phyloP scores from a whole-genome alignment of 1,140 invertebrate species.

The Heterodera schachtii region DNA sequence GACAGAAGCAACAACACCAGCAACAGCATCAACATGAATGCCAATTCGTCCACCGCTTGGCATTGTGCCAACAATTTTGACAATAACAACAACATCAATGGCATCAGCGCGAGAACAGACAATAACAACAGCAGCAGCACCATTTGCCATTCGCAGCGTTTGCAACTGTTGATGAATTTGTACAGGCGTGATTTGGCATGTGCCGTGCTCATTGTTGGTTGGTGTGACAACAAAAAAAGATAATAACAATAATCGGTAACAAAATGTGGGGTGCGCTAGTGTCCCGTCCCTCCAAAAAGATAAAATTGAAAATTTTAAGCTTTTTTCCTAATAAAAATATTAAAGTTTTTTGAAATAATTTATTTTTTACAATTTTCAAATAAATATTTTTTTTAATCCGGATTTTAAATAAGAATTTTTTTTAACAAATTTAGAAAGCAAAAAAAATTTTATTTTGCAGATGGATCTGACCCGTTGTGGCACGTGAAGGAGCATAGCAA shows the following conservation, averaged over 20 bases:
- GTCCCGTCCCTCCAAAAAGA: no score
- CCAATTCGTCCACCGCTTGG: no score
- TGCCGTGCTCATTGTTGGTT: conserved; percentile 79
- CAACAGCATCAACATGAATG: no score
- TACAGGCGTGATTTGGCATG: conserved; percentile 49
- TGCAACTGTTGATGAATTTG: conserved; percentile 48
- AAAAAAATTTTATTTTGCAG: neutral
- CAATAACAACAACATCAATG: neutral
- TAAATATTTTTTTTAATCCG: no score
- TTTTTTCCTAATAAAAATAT: no score
- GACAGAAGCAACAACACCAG: neutral
- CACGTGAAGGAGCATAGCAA: conserved; percentile 76
- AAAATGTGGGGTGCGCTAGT: no score
- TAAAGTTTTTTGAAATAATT: no score
- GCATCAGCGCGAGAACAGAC: no score
- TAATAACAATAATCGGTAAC: no score
- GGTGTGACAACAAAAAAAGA: conserved; percentile 58
- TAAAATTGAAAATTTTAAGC: no score
- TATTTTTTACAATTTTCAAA: no score
- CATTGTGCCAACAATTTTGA: conserved; percentile 14
- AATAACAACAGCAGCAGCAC: neutral
- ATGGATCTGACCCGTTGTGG: conserved; percentile 71
- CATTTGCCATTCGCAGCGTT: conserved; percentile 50
- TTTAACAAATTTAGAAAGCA: neutral
- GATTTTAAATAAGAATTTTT: no score